A percentile compares a stretch with the other conserved stretches of the same genome.
These are phyloP conservation scores for Poecilia latipinna DNA, from an alignment of 2,113 vertebrate genomes.

Conservation along the genomic window DNA sequence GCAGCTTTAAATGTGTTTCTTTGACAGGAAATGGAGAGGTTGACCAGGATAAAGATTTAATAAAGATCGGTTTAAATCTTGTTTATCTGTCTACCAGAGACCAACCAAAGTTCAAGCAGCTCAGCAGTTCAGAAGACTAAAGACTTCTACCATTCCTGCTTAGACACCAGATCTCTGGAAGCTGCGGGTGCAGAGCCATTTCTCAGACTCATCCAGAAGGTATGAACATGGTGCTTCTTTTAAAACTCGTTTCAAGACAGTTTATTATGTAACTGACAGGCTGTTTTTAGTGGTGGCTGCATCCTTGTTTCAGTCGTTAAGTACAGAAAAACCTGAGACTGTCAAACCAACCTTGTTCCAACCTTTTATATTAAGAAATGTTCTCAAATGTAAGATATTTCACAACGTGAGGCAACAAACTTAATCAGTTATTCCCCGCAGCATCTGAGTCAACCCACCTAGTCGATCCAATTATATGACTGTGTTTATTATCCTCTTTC, in stretches of 20 bases:
- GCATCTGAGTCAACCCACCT: not conserved
- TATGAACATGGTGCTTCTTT: slow-evolving; percentile 55
- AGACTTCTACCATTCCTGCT: slow-evolving; percentile 86
- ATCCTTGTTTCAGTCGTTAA: not conserved
- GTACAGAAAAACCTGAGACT: not conserved
- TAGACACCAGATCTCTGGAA: slow-evolving; percentile 83
- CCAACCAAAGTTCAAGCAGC: slow-evolving; percentile 8
- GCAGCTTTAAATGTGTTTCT: no score
- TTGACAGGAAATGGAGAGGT: no score
- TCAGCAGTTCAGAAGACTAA: slow-evolving; percentile 85
- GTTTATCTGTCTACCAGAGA: slow-evolving; percentile 69
- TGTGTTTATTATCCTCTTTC: not conserved
- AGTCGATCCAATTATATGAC: not conserved
- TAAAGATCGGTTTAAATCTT: not conserved
- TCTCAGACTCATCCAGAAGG: slow-evolving; percentile 84
- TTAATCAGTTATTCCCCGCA: not conserved
- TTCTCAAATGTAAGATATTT: not conserved
- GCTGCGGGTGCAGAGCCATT: slow-evolving; percentile 81
- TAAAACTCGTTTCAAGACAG: no score
- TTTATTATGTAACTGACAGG: not conserved
- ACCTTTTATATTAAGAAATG: not conserved
- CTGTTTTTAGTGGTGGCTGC: not conserved
- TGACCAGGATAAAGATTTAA: not conserved
- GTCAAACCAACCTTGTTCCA: not conserved
- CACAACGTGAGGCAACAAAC: not conserved